Conservation (phyloP, 2,113 vertebrate species). For the Amphiprion ocellaris region DNA sequence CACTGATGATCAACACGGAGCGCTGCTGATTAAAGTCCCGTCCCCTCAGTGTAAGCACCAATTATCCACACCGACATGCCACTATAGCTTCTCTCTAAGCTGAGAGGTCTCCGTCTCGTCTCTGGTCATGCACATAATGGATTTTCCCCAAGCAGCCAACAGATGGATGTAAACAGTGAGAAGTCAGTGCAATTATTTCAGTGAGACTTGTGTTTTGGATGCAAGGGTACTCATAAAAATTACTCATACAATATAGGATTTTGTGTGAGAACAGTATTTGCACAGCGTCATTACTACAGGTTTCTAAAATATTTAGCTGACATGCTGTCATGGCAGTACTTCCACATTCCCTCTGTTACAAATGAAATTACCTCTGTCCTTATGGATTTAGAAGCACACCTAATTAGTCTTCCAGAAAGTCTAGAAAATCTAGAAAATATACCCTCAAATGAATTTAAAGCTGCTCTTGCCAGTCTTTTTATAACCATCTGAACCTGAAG, state of each 20-base stretch:
- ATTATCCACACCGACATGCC: slow-evolving; percentile 68
- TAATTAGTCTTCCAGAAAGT: too few relatives aligned
- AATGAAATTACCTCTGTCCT: not conserved
- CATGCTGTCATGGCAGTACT: not conserved
- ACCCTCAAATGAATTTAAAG: too few relatives aligned
- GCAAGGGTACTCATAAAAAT: not conserved
- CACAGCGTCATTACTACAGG: not conserved
- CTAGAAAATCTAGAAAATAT: too few relatives aligned
- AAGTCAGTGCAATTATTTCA: slow-evolving; percentile 35
- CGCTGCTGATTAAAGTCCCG: slow-evolving; percentile 73
- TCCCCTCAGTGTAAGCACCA: slow-evolving; percentile 69
- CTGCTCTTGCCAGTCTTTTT: too few relatives aligned
- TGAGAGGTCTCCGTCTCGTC: slow-evolving; percentile 35
- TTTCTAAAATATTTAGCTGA: not conserved
- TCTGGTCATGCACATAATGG: slow-evolving; percentile 28
- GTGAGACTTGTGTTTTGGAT: not conserved
- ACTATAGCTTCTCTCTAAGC: slow-evolving; percentile 33
- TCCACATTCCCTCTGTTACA: not conserved
- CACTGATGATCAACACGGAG: slow-evolving; percentile 67
- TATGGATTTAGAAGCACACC: not conserved
- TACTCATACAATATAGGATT: not conserved
- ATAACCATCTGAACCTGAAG: too few relatives aligned
- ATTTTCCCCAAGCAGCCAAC: slow-evolving; percentile 26
- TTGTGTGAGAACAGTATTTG: not conserved
- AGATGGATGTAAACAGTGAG: slow-evolving; percentile 2